Evolutionary conservation across 2,113 vertebrate species (phyloP), one percentile per base, ranked within the genome.

Genomic region (Megalops atlanticus): DNA sequence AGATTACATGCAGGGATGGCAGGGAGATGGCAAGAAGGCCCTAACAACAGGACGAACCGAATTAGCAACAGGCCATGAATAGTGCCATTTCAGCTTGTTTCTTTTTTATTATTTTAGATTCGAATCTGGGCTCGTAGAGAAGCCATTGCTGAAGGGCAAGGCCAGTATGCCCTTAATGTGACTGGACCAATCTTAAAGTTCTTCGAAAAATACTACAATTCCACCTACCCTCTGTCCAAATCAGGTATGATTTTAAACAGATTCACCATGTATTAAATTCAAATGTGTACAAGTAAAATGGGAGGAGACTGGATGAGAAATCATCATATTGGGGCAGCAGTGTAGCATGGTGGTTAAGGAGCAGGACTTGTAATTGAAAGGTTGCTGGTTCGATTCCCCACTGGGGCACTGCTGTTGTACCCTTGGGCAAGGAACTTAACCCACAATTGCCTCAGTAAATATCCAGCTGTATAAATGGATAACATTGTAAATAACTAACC

Each of bases 71-170:
- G 58, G n/a, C 58, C n/a, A 64, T 8, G n/a, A 24, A 64, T 2
- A 58, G 16, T 64, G 58, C 31, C 27, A 8, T 64, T 64, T 15
- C 21, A 31, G 11, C 18, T n/a, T 10, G 6, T 83, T 81, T 36
- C 69, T 2, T 33, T 35, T 77, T 80, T 80, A 33, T 74, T 80
- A 15, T 88, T n/a, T n/a, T 90, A 98, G 97, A 93, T 97, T 54
- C 90, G 95, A 15, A 96, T 98, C 86, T 98, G 96, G 96, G 96
- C 96, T 74, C 95, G 96, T 10, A 94, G 89, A n/a, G 45, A 33
- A 0, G 95, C 96, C 40, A 96, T 96, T 0, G 0, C 0, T 0
- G 80, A 84, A 0, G 86, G 81, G 2, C 96, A 98, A 2, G 95
- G 93, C 0, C 0, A 0, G 0, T 98, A 98, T 0, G 95, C 96